Conservation (phyloP, 2,888 invertebrate genomes). For the Volucella inflata region DNA sequence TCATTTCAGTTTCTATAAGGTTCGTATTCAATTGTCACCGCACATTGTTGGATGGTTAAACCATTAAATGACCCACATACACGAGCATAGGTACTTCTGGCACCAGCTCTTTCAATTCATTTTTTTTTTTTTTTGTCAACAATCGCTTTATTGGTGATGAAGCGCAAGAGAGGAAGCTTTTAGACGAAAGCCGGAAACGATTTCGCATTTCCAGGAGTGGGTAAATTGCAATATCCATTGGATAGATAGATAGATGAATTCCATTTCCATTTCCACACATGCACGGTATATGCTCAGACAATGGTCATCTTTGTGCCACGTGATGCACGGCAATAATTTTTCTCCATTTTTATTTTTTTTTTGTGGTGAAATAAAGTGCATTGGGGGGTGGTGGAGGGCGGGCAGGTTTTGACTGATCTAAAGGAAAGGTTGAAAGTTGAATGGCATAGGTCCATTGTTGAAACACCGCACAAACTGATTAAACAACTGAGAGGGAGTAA, state of each 20-base stretch:
- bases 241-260: constrained; percentile 70
- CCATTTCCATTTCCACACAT: constrained; percentile 54
- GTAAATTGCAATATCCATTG: constrained; percentile 75
- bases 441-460: constrained; percentile 63
- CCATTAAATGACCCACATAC: constrained; percentile 75
- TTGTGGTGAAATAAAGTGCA: constrained; percentile 73
- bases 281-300: neutral
- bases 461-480: constrained; percentile 69
- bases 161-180: constrained; percentile 67
- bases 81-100: constrained; percentile 26
- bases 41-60: constrained; percentile 73
- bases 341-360: constrained; percentile 17
- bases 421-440: constrained; percentile 60
- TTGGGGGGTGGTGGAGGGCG: constrained; percentile 49
- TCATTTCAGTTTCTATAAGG: constrained; percentile 36
- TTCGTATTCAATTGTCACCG: constrained; percentile 72
- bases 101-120: constrained; percentile 17
- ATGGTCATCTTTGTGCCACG: constrained; percentile 56
- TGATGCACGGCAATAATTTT: constrained; percentile 37
- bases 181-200: constrained; percentile 74
- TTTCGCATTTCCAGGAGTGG: constrained; percentile 74
- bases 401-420: constrained; percentile 20
- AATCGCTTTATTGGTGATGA: constrained; percentile 49
- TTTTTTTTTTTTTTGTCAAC: constrained; percentile 63
- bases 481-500: constrained; percentile 50